A percentile compares a stretch with the other conserved stretches of the same genome.
These are phyloP conservation scores for Gryllus bimaculatus DNA, from an alignment of 1,140 invertebrate genomes.

Conservation along the genomic window DNA sequence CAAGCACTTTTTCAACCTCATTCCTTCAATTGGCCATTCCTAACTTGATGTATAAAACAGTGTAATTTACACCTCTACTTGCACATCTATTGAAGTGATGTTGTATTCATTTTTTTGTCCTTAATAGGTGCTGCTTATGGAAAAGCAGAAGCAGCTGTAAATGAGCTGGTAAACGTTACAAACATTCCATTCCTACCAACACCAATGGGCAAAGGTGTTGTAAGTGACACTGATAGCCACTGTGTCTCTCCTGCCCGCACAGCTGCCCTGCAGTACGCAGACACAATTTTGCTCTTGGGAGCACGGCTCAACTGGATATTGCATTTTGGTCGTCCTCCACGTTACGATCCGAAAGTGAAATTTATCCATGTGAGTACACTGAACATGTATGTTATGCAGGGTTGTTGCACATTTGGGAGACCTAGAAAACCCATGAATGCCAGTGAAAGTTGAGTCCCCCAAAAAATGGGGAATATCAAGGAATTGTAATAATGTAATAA, in stretches of 20 bases:
- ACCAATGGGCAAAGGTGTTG: constrained; percentile 94
- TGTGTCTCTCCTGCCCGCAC: constrained; percentile 82
- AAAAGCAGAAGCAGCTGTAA: constrained; percentile 59
- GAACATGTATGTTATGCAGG: no score
- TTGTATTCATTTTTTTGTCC: not conserved
- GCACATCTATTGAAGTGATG: not conserved
- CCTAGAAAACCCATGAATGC: no score
- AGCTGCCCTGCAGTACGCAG: constrained; percentile 71
- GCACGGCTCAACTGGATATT: constrained; percentile 95
- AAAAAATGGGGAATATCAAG: no score
- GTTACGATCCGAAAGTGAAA: constrained; percentile 74
- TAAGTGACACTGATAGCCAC: constrained; percentile 65
- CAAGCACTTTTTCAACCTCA: no score
- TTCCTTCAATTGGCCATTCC: no score
- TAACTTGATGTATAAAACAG: not conserved
- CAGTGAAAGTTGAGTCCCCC: no score
- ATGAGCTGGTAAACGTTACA: constrained; percentile 56
- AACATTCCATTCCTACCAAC: constrained; percentile 84
- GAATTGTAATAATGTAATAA: no score
- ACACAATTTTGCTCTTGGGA: constrained; percentile 80
- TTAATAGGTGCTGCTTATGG: constrained; percentile 65
- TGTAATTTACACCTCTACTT: constrained; percentile 7
- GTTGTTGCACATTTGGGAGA: no score
- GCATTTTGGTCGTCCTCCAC: constrained; percentile 85
- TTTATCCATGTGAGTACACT: constrained; percentile 64